Conservation (phyloP, 2,113 vertebrate genomes). For the Heterotis niloticus region DNA sequence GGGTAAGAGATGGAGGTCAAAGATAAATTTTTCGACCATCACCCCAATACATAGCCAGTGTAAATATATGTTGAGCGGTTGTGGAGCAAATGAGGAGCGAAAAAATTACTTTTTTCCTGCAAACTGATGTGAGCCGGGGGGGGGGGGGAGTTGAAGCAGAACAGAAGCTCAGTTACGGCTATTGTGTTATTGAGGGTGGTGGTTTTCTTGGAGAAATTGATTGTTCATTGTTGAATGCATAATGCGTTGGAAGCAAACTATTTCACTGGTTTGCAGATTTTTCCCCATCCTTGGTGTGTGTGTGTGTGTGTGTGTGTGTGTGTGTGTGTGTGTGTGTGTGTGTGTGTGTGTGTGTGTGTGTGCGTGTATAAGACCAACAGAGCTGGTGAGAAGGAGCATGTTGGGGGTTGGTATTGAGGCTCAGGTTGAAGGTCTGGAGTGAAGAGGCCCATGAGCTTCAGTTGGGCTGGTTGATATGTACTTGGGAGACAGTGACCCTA, state of each 20-base stretch:
- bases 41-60: too few species aligned
- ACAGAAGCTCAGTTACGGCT: too few species aligned
- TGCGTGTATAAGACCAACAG: not conserved
- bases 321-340: not conserved
- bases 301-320: not conserved
- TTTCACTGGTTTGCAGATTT: not conserved
- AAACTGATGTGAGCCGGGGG: too few species aligned
- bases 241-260: not conserved
- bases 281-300: not conserved
- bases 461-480: not conserved
- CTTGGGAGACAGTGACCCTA: not conserved
- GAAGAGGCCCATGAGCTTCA: not conserved
- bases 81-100: too few species aligned
- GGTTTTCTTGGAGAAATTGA: not conserved
- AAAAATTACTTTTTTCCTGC: too few species aligned
- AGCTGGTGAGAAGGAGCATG: not conserved
- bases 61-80: too few species aligned
- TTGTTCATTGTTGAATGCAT: not conserved
- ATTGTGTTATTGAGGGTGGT: not conserved
- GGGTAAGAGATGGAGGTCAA: too few species aligned
- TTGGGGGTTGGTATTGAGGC: not conserved
- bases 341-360: slow-evolving; percentile 1
- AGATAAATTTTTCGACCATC: too few species aligned
- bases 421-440: not conserved
- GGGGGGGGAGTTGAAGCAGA: too few species aligned